Percentiles rank a stretch among this genome's conserved stretches.
phyloP scores from a whole-genome alignment of 2,888 invertebrate genomes.

The Metellina segmentata region DNA sequence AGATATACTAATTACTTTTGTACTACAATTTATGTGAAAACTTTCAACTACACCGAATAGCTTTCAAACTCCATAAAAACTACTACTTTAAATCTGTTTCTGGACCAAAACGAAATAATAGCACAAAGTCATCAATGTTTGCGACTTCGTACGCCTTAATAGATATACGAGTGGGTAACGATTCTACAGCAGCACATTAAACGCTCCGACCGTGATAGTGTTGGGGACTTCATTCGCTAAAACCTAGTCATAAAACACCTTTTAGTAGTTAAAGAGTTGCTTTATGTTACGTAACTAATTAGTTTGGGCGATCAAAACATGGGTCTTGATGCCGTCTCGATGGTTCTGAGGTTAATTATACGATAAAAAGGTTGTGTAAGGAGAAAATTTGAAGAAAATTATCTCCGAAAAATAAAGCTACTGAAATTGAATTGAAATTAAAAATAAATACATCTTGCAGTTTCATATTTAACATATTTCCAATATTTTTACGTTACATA shows the following conservation, averaged over 20 bases:
- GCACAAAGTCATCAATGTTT: neutral
- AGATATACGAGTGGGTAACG: neutral
- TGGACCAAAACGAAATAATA: neutral
- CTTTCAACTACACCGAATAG: too few relatives aligned
- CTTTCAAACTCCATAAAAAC: too few relatives aligned
- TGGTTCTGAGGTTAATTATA: neutral
- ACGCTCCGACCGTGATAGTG: neutral
- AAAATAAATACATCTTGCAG: neutral
- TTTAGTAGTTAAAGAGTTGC: slow-evolving; percentile 1
- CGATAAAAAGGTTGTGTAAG: neutral
- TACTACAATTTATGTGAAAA: too few relatives aligned
- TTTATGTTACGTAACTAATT: neutral
- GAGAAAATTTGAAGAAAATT: neutral
- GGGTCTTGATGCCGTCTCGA: neutral
- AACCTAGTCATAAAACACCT: neutral
- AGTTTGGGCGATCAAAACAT: neutral
- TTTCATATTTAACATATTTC: too few relatives aligned
- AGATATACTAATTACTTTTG: too few relatives aligned
- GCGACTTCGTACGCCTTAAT: neutral
- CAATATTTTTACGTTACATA: too few relatives aligned
- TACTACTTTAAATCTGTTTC: neutral
- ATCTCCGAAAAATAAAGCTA: neutral
- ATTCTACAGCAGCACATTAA: neutral
- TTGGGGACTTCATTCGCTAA: neutral
- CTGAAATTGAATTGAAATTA: neutral